Conservation (phyloP, 2,888 invertebrate genomes). For the Apomyelois bistriatella region DNA sequence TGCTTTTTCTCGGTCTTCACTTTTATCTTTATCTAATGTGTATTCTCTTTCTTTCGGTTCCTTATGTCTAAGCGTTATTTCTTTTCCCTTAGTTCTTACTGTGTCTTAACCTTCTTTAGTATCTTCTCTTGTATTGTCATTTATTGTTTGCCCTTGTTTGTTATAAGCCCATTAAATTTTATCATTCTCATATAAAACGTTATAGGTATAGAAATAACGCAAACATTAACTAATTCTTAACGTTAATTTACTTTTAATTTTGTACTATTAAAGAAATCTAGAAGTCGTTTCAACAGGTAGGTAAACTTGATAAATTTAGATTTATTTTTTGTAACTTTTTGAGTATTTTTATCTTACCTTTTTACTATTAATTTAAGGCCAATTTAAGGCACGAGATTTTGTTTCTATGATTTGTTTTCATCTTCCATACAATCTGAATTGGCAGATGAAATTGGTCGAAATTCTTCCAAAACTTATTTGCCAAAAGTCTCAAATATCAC, state of each 20-base stretch:
- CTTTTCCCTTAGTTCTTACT: conserved; percentile 20
- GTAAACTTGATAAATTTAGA: conserved; percentile 73
- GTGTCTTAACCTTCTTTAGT: conserved; percentile 18
- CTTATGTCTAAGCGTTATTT: conserved; percentile 25
- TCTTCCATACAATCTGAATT: conserved; percentile 62
- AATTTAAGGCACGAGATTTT: conserved; percentile 78
- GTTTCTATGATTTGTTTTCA: conserved; percentile 58
- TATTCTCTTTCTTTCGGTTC: conserved; percentile 35
- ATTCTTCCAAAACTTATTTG: conserved; percentile 63
- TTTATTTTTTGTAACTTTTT: conserved; percentile 60
- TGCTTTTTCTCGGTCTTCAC: conserved; percentile 19
- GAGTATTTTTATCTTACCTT: conserved; percentile 72
- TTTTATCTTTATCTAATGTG: conserved; percentile 28
- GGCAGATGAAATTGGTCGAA: conserved; percentile 76
- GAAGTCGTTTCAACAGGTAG: conserved; percentile 74
- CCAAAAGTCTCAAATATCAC: conserved; percentile 74
- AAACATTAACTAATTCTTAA: conserved; percentile 76
- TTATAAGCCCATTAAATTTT: conserved; percentile 68
- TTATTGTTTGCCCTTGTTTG: conserved; percentile 52
- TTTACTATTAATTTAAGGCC: conserved; percentile 79
- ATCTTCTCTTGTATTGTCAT: conserved; percentile 47
- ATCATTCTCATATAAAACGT: conserved; percentile 70
- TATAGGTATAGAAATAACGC: conserved; percentile 74
- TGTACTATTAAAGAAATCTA: conserved; percentile 79
- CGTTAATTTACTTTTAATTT: conserved; percentile 75